A percentile compares a stretch with the other conserved stretches of the same genome.
These are phyloP conservation scores for Ceuthmochares aereus DNA, from an alignment of 2,113 vertebrate genomes.

Conservation along the genomic window DNA sequence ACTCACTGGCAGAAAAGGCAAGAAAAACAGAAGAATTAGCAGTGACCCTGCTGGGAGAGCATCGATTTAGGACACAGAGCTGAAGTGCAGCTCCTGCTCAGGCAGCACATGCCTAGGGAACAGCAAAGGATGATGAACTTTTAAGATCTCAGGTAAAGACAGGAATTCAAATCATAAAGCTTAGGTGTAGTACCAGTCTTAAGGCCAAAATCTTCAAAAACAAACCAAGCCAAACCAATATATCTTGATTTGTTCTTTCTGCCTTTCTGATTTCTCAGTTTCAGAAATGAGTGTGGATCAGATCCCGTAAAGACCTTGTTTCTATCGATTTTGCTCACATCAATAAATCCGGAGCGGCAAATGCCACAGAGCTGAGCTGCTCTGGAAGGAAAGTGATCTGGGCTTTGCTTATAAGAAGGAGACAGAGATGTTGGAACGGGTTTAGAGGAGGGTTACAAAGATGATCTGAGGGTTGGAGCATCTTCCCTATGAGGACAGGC, in stretches of 20 bases:
- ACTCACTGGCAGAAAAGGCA: not conserved
- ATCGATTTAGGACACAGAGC: not conserved
- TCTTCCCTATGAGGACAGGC: no score
- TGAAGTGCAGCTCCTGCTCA: not conserved
- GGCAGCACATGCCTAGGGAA: fast-evolving
- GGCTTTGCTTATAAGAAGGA: not conserved
- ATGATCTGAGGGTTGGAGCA: no score
- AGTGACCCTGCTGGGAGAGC: not conserved
- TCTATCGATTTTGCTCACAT: not conserved
- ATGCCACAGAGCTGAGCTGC: not conserved
- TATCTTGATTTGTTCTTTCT: not conserved
- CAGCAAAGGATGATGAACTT: not conserved
- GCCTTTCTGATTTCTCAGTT: not conserved
- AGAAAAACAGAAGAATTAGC: not conserved
- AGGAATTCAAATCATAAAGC: not conserved
- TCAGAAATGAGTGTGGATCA: not conserved
- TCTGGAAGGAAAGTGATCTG: not conserved
- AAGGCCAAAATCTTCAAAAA: not conserved
- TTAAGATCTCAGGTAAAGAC: not conserved
- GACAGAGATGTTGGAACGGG: no score
- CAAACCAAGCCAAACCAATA: fast-evolving
- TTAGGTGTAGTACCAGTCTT: not conserved
- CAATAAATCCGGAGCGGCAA: not conserved
- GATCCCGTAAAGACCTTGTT: not conserved
- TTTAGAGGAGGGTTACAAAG: no score